These are phyloP conservation scores for Hirtodrosophila duncani DNA, from an alignment of 2,888 invertebrate genomes.

Conservation along the genomic window DNA sequence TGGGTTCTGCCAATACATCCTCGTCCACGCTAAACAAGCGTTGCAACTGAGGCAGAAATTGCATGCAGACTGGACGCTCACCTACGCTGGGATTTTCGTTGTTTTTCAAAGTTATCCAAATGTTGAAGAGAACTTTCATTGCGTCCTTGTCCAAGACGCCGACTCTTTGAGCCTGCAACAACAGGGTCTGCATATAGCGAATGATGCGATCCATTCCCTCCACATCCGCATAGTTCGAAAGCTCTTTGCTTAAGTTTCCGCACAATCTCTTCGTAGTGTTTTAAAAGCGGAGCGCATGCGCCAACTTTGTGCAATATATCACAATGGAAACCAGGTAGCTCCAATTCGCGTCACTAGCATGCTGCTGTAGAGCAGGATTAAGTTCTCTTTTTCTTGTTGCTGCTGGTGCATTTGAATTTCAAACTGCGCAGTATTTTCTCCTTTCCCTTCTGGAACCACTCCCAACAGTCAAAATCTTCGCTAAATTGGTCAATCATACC, in stretches of 20 bases:
- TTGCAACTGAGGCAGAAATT: conserved; percentile 24
- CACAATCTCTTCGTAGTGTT: conserved; percentile 46
- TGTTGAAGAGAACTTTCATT: conserved; percentile 32
- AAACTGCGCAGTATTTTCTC: too few relatives aligned
- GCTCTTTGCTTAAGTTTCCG: conserved; percentile 76
- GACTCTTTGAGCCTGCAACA: conserved; percentile 35
- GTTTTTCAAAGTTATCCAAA: conserved; percentile 34
- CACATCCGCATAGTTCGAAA: conserved; percentile 52
- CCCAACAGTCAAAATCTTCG: too few relatives aligned
- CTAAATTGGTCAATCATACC: too few relatives aligned
- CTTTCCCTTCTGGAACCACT: too few relatives aligned
- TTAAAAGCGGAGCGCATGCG: conserved; percentile 37
- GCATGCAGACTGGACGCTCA: conserved; percentile 22
- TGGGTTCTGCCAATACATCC: conserved; percentile 7
- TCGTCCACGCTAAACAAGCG: conserved; percentile 22
- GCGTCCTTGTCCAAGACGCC: conserved; percentile 17
- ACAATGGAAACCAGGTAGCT: conserved; percentile 58
- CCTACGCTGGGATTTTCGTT: conserved; percentile 21
- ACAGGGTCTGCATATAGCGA: conserved; percentile 39
- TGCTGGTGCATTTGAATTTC: too few relatives aligned
- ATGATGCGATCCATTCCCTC: conserved; percentile 40
- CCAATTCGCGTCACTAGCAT: conserved; percentile 52
- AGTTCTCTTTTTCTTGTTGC: too few relatives aligned
- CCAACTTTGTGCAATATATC: conserved; percentile 45
- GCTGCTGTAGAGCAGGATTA: conserved; percentile 50